Conservation (phyloP, 2,797 vertebrate species). For the Enteromius thamalakanensis region DNA sequence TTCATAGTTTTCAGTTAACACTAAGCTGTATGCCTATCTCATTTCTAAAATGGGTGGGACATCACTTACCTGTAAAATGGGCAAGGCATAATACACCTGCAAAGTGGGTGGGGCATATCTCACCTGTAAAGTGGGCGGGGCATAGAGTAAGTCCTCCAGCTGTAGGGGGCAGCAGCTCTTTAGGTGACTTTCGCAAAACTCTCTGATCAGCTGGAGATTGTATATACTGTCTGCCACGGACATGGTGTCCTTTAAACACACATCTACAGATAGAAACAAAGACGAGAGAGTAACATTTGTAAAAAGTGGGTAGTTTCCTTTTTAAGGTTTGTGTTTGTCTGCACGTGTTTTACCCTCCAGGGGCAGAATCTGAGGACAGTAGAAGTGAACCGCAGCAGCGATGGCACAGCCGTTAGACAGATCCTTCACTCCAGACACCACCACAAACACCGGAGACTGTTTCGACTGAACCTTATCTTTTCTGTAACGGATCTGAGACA, state of each 20-base stretch:
- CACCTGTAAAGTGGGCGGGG: conserved; percentile 82
- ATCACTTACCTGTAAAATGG: neutral
- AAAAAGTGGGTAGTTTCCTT: conserved; percentile 15
- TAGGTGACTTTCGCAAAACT: conserved; percentile 81
- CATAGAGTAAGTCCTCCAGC: conserved; percentile 88
- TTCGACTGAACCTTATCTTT: conserved; percentile 89
- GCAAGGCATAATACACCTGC: conserved; percentile 69
- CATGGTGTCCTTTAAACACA: conserved; percentile 94
- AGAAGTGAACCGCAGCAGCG: conserved; percentile 86
- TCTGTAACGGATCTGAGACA: conserved; percentile 87
- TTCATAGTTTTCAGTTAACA: neutral
- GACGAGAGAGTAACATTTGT: neutral
- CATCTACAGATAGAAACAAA: conserved; percentile 72
- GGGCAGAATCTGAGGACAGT: conserved; percentile 84
- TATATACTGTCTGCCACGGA: conserved; percentile 90
- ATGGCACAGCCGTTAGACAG: conserved; percentile 88
- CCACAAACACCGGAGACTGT: conserved; percentile 85
- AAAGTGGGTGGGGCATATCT: conserved; percentile 58
- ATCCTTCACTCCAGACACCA: conserved; percentile 85
- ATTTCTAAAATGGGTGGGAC: conserved; percentile 73
- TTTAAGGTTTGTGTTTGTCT: conserved; percentile 18
- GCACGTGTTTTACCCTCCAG: conserved; percentile 81
- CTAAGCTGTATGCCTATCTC: neutral
- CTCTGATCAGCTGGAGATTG: conserved; percentile 87
- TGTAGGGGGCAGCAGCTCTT: conserved; percentile 83